Percentiles rank a stretch among this genome's conserved stretches.
Conservation (phyloP, 2,797 vertebrate genomes). For the Tragopan temminckii region DNA sequence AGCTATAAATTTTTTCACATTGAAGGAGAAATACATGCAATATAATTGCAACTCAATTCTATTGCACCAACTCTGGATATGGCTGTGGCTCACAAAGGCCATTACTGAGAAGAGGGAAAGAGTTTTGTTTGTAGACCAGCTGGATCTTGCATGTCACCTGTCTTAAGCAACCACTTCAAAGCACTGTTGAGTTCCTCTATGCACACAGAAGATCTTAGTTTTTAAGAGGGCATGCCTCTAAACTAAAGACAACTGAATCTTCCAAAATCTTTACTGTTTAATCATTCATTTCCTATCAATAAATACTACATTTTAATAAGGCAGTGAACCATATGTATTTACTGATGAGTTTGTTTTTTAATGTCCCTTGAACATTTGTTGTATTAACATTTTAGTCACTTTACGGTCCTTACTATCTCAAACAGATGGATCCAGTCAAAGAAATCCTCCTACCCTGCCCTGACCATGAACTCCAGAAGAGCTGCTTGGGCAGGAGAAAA, state of each 20-base stretch:
- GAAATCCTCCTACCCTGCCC: not conserved
- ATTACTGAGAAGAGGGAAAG: not conserved
- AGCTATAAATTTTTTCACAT: not conserved
- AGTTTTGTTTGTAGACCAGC: not conserved
- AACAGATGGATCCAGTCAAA: slow-evolving; percentile 12
- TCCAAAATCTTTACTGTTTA: not conserved
- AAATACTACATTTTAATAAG: not conserved
- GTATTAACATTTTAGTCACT: not conserved
- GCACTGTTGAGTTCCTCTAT: not conserved
- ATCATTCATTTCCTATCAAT: not conserved
- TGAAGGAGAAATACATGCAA: not conserved
- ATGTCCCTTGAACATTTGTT: not conserved
- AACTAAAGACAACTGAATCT: not conserved
- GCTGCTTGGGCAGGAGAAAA: not conserved
- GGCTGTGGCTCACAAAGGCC: not conserved
- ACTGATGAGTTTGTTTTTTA: not conserved
- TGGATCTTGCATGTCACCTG: not conserved
- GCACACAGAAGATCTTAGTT: not conserved
- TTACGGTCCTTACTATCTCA: not conserved
- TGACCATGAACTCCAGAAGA: not conserved
- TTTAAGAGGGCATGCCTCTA: not conserved
- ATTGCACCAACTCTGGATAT: not conserved
- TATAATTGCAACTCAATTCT: not conserved
- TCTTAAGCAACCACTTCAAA: not conserved
- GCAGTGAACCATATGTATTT: not conserved